Percentiles rank a stretch among this genome's conserved stretches.
phyloP scores from a whole-genome alignment of 2,113 vertebrate genomes.

The Oryzias melastigma region DNA sequence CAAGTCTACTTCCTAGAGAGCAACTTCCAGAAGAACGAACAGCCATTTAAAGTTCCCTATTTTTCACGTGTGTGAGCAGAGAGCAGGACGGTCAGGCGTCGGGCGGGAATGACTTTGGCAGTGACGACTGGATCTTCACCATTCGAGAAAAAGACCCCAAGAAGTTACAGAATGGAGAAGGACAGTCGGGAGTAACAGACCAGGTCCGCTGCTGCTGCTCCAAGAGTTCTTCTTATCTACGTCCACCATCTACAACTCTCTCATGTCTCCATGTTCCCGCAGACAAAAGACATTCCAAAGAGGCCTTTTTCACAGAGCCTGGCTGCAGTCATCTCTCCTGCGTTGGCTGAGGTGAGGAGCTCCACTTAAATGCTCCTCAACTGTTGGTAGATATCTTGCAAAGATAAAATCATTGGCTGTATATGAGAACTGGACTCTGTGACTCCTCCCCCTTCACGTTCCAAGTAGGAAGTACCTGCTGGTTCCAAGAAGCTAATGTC shows the following conservation, averaged over 20 bases:
- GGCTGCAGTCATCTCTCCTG: slow-evolving; percentile 90
- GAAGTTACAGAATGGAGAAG: slow-evolving; percentile 90
- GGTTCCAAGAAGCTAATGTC: no score
- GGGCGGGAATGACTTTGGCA: slow-evolving; percentile 87
- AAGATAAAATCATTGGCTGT: no score
- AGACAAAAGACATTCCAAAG: slow-evolving; percentile 89
- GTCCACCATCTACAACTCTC: neutral
- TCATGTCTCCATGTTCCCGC: neutral
- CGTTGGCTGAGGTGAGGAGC: slow-evolving; percentile 88
- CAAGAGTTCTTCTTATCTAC: slow-evolving; percentile 2
- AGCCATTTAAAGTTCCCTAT: slow-evolving; percentile 8
- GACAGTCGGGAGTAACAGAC: slow-evolving; percentile 79
- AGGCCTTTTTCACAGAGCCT: slow-evolving; percentile 93
- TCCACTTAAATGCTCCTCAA: neutral
- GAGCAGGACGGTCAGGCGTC: slow-evolving; percentile 92
- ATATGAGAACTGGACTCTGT: no score
- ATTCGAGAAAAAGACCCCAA: slow-evolving; percentile 93
- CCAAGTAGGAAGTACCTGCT: no score
- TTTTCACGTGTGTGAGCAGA: slow-evolving; percentile 67
- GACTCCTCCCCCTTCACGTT: no score
- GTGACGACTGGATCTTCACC: slow-evolving; percentile 94
- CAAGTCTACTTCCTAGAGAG: neutral
- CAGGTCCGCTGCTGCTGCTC: slow-evolving; percentile 65
- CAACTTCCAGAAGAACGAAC: neutral
- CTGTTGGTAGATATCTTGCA: no score